A percentile compares a stretch with the other conserved stretches of the same genome.
Evolutionary conservation across 2,113 vertebrate species (phyloP).

Genomic region (Gasterosteus nipponicus): DNA sequence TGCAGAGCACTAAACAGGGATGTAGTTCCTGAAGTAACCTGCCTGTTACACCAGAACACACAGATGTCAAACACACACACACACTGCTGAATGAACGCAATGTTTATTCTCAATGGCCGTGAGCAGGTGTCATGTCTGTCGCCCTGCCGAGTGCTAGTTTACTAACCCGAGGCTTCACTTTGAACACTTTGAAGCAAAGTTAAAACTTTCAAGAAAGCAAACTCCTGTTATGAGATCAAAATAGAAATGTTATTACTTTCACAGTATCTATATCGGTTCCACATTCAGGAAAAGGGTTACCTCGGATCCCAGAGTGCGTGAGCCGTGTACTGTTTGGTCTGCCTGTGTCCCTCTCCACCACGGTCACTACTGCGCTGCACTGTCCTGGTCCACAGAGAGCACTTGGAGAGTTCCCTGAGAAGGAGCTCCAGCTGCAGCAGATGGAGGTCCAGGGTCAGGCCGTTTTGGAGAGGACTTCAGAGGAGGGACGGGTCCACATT

Average conservation of each 20-base stretch:
- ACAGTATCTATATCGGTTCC: not conserved
- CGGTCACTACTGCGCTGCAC: not conserved
- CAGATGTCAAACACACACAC: not conserved
- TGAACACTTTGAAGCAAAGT: not conserved
- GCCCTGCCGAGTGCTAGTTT: no score
- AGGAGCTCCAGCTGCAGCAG: constrained; percentile 86
- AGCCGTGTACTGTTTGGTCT: not conserved
- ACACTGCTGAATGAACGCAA: not conserved
- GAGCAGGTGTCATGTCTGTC: not conserved
- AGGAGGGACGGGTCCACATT: constrained; percentile 84
- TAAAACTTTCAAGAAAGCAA: not conserved
- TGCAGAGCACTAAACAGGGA: not conserved
- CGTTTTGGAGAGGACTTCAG: constrained; percentile 85
- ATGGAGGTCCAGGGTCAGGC: constrained; percentile 80
- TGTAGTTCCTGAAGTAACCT: not conserved
- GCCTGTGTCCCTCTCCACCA: not conserved
- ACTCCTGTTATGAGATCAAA: not conserved
- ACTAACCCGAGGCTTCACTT: no score
- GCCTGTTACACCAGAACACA: not conserved
- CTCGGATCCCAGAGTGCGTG: not conserved
- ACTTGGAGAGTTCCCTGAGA: constrained; percentile 87
- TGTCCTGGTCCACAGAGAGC: constrained; percentile 79
- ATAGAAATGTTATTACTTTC: not conserved
- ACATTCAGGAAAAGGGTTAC: not conserved
- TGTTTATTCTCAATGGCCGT: not conserved